These are phyloP conservation scores for Baccha elongata DNA, from an alignment of 2,888 invertebrate genomes.

Conservation along the genomic window DNA sequence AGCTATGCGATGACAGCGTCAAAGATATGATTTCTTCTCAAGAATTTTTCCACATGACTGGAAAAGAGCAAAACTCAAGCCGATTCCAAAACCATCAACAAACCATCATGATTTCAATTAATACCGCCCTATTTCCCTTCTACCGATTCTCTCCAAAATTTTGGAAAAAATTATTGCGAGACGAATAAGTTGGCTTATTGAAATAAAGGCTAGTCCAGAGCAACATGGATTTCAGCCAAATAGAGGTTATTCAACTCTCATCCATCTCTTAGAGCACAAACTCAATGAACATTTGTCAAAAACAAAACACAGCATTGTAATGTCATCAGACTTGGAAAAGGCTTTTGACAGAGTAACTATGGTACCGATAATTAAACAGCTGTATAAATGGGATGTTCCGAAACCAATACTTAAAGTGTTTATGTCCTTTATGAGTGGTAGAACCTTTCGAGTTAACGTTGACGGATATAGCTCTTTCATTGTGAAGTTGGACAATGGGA, in stretches of 20 bases:
- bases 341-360: no score
- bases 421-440: not conserved
- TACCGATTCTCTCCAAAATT: constrained; percentile 22
- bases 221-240: constrained; percentile 15
- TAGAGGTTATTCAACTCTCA: not conserved
- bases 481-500: constrained; percentile 1
- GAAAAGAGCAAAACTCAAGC: no score
- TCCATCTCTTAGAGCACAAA: constrained; percentile 4
- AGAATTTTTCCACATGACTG: no score
- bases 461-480: not conserved
- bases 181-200: not conserved
- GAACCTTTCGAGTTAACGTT: constrained; percentile 8
- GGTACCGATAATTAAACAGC: not conserved
- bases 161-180: constrained; percentile 6
- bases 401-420: not conserved
- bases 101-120: not conserved
- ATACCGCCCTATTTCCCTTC: constrained; percentile 21
- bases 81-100: no score
- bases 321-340: no score
- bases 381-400: not conserved
- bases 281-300: not conserved
- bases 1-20: no score
- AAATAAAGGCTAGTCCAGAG: not conserved
- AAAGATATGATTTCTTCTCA: no score
- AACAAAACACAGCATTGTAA: constrained; percentile 3